Evolutionary conservation across 1,140 invertebrate species (phyloP), one percentile per base, ranked within the genome.

Genomic region (Papilio aristodemus): DNA sequence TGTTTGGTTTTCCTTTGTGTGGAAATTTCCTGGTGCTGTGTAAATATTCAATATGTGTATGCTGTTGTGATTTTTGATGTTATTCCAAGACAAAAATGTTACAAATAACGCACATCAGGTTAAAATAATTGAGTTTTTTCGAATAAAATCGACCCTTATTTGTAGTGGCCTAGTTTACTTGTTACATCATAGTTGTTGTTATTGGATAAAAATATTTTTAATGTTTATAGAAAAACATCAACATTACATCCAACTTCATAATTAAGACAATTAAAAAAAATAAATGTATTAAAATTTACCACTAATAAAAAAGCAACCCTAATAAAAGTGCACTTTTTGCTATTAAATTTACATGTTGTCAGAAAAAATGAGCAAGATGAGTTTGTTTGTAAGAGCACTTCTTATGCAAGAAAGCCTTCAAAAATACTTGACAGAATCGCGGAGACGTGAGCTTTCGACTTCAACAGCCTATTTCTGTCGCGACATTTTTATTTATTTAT

Each of bases 31-130:
- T n/a, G n/a, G 17, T 22, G 19, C 17, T 50, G 46, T 50, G 19
- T 4, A 50, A 50, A 50, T 50, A 50, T 50, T 50, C 46, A 25
- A 50, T 19, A 11, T 11, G n/a, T 50, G 43, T 50, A 50, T 9
- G 9, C 0, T 25, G 17, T n/a, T 50, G 17, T 39, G 38, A 39
- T 50, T 50, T 50, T 22, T 22, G 10, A 22, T 50, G 19, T 50
- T 50, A 22, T 50, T 19, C 17, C 11, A 22, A 11, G 4, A 10
- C 17, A 22, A 8, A 50, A 11, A 22, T 50, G 17, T 50, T 50
- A 50, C 17, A 10, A 1, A 22, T n/a, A 19, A 32, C 27, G 6
- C 7, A 50, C 19, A 3, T 10, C 5, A 1, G 4, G 10, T 50
- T 19, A 22, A 22, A 50, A 50, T 50, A 46, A 7, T n/a, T 43